Base-by-base conservation (phyloP, 2,888 invertebrate species). In the Beris morrisii region DNA sequence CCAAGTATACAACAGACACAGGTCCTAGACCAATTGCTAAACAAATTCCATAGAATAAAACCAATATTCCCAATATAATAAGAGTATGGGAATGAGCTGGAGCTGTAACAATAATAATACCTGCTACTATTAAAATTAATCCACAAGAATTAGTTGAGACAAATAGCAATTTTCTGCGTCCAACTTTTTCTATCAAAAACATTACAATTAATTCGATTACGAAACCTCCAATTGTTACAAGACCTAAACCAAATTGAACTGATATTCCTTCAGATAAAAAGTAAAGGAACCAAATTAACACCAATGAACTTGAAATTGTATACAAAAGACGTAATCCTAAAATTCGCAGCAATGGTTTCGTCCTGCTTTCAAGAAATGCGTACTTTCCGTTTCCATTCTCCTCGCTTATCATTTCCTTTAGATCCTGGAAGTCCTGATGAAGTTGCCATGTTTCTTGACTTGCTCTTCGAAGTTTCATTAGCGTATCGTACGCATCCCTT, bases 361-460 rank as follows among this genome's bases (percentile, higher is more conserved):
- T 30, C 12, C 22, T n/a, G 11, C n/a, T 44, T 11, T 15, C 22
- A 28, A 11, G n/a, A 28, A 31, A 45, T 44, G 45, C 12, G 7
- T n/a, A 32, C 15, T 15, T n/a, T 13, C 15, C 55, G 4, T 11
- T 13, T 9, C 28, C 31, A 22, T 57, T 57, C 6, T 57, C 57
- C 5, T 57, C 57, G 28, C 45, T 57, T 15, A 57, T 57, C 12
- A 57, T 15, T 5, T 15, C 30, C 45, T 57, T 57, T 6, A 57
- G n/a, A 28, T 57, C 57, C 12, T 44, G 28, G 45, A 57, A 57
- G 45, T 57, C 57, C 2, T 28, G 44, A 28, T 45, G 46, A 44
- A 45, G 13, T 45, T 57, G 45, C 15, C 45, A 57, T 9, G 57
- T 45, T 5, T 57, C 57, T 5, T 57, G 57, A 44, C 22, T 57